A percentile compares a stretch with the other conserved stretches of the same genome.
phyloP scores from a whole-genome alignment of 92 coral and sea anemone genomes.

The Epizoanthus fatuus region DNA sequence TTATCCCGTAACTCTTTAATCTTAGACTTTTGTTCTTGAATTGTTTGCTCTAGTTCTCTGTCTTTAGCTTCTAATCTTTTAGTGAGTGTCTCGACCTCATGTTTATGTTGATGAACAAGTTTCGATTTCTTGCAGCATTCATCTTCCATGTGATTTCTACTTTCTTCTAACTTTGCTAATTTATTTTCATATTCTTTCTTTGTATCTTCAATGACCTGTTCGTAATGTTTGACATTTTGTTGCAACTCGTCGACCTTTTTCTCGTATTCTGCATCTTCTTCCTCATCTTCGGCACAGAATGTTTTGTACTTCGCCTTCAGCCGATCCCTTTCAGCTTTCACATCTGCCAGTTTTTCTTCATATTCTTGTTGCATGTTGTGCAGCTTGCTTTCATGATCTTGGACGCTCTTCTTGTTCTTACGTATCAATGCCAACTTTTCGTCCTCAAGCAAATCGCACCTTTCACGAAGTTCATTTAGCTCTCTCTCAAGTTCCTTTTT shows the following conservation, averaged over 20 bases:
- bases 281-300: constrained; percentile 13
- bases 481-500: constrained; percentile 6
- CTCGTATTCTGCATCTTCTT: constrained; percentile 27
- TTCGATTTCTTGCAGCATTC: not conserved
- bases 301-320: not conserved
- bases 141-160: not conserved
- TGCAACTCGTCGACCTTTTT: constrained; percentile 2
- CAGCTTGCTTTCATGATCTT: not conserved
- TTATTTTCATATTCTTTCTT: not conserved
- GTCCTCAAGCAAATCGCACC: not conserved
- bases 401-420: not conserved
- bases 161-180: constrained; percentile 1
- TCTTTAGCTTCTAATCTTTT: not conserved
- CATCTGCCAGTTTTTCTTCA: constrained; percentile 1
- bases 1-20: not conserved
- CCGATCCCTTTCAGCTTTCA: constrained; percentile 1
- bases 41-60: not conserved
- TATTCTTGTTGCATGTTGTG: constrained; percentile 4
- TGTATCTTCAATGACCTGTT: not conserved
- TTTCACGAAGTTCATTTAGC: not conserved
- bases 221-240: not conserved
- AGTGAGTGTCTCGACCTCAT: not conserved
- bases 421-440: not conserved
- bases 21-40: constrained; percentile 10
- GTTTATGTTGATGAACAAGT: not conserved